Percentiles rank a stretch among this genome's conserved stretches.
Conservation (phyloP, 2,113 vertebrate species). For the Dipodomys spectabilis region DNA sequence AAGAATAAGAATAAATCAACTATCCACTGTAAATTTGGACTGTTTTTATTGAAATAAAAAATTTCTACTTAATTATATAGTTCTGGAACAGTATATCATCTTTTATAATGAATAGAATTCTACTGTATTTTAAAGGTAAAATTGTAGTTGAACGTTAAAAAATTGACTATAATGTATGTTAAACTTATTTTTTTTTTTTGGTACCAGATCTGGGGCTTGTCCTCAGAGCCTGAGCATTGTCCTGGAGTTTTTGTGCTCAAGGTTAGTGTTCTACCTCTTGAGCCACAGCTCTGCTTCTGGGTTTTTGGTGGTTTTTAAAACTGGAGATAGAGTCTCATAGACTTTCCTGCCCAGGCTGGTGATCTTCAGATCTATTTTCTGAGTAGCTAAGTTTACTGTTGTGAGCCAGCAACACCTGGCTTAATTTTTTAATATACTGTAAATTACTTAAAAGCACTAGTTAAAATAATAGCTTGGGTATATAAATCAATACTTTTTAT, state of each 20-base stretch:
- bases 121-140: background rate
- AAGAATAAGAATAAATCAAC: background rate
- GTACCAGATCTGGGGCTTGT: no score
- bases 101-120: background rate
- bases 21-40: background rate
- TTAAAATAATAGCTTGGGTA: conserved; percentile 39
- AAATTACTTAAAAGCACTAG: conserved; percentile 20
- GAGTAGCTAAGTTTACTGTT: no score
- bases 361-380: no score
- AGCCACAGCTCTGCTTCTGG: no score
- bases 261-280: no score
- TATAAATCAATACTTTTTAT: conserved; percentile 34
- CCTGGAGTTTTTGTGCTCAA: no score
- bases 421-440: background rate
- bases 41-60: conserved; percentile 40
- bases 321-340: no score
- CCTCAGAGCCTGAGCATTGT: no score
- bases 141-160: conserved; percentile 12
- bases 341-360: no score
- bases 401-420: background rate
- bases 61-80: background rate
- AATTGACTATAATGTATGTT: conserved; percentile 7
- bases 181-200: background rate
- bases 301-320: no score
- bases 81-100: background rate